These are phyloP conservation scores for Sebastes vulpes DNA, from an alignment of 2,797 vertebrate genomes.

Conservation along the genomic window DNA sequence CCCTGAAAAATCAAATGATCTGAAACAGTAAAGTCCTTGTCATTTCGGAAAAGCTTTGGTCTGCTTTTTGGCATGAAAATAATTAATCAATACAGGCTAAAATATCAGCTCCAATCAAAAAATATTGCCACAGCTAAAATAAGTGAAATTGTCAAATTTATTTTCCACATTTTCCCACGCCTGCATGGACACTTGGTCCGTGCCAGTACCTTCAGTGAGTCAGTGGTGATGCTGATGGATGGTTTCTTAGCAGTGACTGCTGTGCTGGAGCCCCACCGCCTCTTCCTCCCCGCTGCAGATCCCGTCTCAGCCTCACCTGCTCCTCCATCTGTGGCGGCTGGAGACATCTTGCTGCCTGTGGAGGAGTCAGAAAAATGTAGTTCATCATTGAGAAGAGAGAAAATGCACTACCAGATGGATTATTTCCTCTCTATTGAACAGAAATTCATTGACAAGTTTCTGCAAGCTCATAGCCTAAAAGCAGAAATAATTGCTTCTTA, in stretches of 20 bases:
- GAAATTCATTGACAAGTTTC: conserved; percentile 2
- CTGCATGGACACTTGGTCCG: not conserved
- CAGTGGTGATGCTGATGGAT: conserved; percentile 94
- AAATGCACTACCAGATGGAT: not conserved
- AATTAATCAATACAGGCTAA: not conserved
- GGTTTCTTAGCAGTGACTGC: conserved; percentile 93
- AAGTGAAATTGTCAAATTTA: not conserved
- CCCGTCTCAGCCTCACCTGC: conserved; percentile 86
- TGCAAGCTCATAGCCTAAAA: not conserved
- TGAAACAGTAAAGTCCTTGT: not conserved
- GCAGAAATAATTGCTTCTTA: conserved; percentile 5
- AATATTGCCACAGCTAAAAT: not conserved
- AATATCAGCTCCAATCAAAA: not conserved
- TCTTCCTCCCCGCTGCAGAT: conserved; percentile 88
- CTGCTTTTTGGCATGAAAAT: not conserved
- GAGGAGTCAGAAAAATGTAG: not conserved
- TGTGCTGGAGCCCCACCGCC: conserved; percentile 94
- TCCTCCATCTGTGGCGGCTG: conserved; percentile 64
- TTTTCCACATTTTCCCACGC: not conserved
- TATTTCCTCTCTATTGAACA: not conserved
- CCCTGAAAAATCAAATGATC: not conserved
- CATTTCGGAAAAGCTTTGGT: not conserved
- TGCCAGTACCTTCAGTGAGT: conserved; percentile 91
- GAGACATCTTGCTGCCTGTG: conserved; percentile 80
- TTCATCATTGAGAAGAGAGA: not conserved